Percentiles rank a stretch among this genome's conserved stretches.
These are phyloP conservation scores for Pedetes capensis DNA, from an alignment of 2,113 vertebrate genomes.

Conservation along the genomic window DNA sequence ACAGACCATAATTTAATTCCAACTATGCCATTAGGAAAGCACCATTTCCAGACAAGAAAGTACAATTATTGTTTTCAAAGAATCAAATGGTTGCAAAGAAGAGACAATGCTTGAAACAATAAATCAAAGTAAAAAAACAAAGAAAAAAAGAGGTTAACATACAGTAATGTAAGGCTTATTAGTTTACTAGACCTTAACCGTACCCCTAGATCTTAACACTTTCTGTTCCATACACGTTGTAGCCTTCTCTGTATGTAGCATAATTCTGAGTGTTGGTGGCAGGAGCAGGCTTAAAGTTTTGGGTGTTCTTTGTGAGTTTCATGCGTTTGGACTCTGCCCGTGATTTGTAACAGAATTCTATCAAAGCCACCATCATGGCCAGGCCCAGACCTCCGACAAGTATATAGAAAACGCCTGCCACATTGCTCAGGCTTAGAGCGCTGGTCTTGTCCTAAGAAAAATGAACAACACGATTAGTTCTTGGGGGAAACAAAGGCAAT, in stretches of 20 bases:
- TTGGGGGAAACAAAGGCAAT: conserved; percentile 73
- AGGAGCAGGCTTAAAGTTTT: conserved; percentile 98
- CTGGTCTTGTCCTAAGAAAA: conserved; percentile 99
- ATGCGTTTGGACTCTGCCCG: conserved; percentile 99
- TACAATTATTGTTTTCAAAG: conserved; percentile 48
- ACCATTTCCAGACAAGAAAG: conserved; percentile 35
- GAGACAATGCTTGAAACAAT: conserved; percentile 48
- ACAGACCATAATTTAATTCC: conserved; percentile 19
- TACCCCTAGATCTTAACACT: conserved; percentile 99
- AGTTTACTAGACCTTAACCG: conserved; percentile 76
- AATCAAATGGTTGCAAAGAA: conserved; percentile 52
- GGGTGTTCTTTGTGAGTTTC: conserved; percentile 99
- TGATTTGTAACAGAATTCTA: conserved; percentile 99
- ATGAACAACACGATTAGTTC: conserved; percentile 89
- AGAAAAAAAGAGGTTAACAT: neutral
- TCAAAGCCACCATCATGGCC: conserved; percentile 99
- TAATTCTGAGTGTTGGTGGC: conserved; percentile 99
- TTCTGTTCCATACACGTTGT: conserved; percentile 99
- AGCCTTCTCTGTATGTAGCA: conserved; percentile 99
- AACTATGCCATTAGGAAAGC: conserved; percentile 32
- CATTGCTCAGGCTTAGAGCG: conserved; percentile 99
- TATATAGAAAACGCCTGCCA: conserved; percentile 99
- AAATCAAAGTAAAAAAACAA: neutral
- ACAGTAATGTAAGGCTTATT: conserved; percentile 58
- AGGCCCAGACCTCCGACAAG: conserved; percentile 98